phyloP scores from a whole-genome alignment of 2,888 invertebrate species.

The Sepioteuthis lessoniana region DNA sequence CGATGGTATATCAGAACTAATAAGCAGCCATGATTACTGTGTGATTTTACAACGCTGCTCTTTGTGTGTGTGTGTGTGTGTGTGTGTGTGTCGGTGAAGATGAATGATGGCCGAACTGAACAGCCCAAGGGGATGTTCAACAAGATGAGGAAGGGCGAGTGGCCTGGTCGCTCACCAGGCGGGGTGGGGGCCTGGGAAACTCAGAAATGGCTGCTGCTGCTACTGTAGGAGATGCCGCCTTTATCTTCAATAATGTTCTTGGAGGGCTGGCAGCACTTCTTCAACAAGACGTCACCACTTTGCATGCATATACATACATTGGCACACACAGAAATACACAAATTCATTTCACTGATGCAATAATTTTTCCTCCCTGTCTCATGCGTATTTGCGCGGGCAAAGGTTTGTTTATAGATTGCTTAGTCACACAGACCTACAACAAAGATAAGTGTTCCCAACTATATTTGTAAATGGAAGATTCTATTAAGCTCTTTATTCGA shows the following conservation, averaged over 20 bases:
- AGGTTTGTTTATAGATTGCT: neutral
- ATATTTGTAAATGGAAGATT: neutral
- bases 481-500: neutral
- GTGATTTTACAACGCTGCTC: neutral
- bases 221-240: neutral
- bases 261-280: neutral
- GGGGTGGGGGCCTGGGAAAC: neutral
- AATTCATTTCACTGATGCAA: neutral
- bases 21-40: neutral
- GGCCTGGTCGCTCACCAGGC: neutral
- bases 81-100: neutral
- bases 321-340: too few species aligned
- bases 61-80: neutral
- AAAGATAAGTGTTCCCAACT: neutral
- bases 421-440: neutral
- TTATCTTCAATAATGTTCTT: neutral
- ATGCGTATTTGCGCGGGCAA: neutral
- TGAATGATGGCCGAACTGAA: neutral
- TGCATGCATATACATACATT: neutral
- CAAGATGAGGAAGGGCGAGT: neutral
- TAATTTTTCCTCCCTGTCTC: neutral
- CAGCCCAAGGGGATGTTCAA: neutral
- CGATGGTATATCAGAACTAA: neutral
- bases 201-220: neutral
- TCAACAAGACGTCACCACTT: neutral